Conservation (phyloP, 1,140 invertebrate species). For the Lepidostoma basale region DNA sequence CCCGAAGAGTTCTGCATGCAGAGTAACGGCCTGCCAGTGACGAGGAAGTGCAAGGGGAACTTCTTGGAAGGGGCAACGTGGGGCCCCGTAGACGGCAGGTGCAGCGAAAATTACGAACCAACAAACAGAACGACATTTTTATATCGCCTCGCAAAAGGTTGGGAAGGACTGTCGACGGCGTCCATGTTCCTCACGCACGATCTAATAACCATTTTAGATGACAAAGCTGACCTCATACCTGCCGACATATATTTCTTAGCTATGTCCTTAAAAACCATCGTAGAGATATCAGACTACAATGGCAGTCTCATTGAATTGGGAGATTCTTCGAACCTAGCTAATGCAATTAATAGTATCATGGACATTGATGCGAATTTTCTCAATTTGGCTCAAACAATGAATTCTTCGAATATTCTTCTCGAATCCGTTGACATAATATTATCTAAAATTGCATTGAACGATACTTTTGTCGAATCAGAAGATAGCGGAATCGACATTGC, state of each 20-base stretch:
- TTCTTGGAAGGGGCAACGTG: conserved; percentile 56
- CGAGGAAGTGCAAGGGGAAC: conserved; percentile 55
- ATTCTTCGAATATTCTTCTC: conserved; percentile 62
- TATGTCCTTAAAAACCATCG: conserved; percentile 56
- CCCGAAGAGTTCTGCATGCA: conserved; percentile 60
- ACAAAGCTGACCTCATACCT: conserved; percentile 55
- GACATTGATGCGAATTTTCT: conserved; percentile 55
- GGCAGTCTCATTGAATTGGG: conserved; percentile 51
- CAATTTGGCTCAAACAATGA: conserved; percentile 56
- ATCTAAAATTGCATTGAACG: conserved; percentile 49
- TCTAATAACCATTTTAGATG: conserved; percentile 49
- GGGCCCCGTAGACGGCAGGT: conserved; percentile 53
- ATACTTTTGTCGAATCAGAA: conserved; percentile 41
- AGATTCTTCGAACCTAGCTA: conserved; percentile 56
- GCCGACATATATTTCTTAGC: conserved; percentile 62
- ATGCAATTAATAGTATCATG: conserved; percentile 58
- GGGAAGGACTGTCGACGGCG: conserved; percentile 48
- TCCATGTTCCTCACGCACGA: conserved; percentile 53
- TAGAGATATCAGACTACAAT: conserved; percentile 50
- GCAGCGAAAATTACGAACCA: conserved; percentile 53
- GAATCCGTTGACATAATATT: conserved; percentile 59
- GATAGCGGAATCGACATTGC: conserved; percentile 49
- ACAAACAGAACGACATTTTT: conserved; percentile 54
- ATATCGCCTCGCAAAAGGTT: conserved; percentile 54
- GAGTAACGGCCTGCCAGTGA: conserved; percentile 58